Evolutionary conservation across 2,797 vertebrate species (phyloP).

Genomic region (Sylvilagus floridanus): DNA sequence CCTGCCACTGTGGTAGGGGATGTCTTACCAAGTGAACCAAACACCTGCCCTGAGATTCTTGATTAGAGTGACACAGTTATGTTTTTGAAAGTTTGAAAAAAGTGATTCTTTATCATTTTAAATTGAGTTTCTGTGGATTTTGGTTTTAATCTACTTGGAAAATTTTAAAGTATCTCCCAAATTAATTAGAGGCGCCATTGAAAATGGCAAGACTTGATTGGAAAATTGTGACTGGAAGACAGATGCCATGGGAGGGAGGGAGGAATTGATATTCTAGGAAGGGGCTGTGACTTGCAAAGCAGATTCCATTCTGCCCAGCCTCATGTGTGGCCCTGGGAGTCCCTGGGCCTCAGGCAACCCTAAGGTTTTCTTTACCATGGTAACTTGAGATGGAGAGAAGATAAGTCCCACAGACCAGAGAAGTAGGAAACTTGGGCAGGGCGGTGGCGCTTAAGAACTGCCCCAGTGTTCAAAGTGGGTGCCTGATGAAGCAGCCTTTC

Average conservation of each 20-base stretch:
- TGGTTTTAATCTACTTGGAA: constrained; percentile 14
- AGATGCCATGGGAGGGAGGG: not conserved
- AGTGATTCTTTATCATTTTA: constrained; percentile 23
- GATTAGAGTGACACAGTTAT: not conserved
- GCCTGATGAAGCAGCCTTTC: not conserved
- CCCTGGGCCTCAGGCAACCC: not conserved
- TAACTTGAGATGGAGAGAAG: not conserved
- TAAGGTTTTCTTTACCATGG: not conserved
- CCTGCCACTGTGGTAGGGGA: no score
- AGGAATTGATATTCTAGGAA: not conserved
- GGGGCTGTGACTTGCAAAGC: not conserved
- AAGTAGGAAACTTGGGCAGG: not conserved
- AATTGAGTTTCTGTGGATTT: constrained; percentile 32
- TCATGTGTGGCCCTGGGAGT: not conserved
- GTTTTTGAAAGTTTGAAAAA: not conserved
- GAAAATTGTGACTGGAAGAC: not conserved
- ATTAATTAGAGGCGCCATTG: constrained; percentile 18
- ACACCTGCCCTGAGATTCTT: not conserved
- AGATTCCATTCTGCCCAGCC: not conserved
- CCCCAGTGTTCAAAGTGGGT: not conserved
- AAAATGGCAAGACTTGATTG: constrained; percentile 11
- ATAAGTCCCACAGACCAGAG: not conserved
- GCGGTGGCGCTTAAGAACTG: not conserved
- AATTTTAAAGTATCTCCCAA: not conserved
- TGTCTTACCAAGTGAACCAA: no score